Conservation (phyloP, 2,888 invertebrate species). For the Petrophora chlorosata region DNA sequence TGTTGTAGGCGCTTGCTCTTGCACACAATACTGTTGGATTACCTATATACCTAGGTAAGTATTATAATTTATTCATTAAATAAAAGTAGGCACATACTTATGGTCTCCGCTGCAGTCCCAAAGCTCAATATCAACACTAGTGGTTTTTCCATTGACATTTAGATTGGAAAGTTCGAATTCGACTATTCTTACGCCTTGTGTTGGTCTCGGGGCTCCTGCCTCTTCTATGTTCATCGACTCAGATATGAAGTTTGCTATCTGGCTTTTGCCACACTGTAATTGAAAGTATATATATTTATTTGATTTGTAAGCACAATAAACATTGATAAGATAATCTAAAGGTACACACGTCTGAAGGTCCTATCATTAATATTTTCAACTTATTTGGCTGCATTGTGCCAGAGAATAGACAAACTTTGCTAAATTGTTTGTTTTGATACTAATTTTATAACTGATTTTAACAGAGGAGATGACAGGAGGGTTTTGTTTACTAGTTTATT, state of each 20-base stretch:
- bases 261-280: slow-evolving; percentile 88
- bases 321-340: background rate
- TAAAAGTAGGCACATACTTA: slow-evolving; percentile 77
- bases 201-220: slow-evolving; percentile 85
- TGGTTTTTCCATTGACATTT: slow-evolving; percentile 81
- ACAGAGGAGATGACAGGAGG: slow-evolving; percentile 10
- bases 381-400: slow-evolving; percentile 67
- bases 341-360: slow-evolving; percentile 78
- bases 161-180: slow-evolving; percentile 89
- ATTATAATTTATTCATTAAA: no score
- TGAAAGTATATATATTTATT: slow-evolving; percentile 17
- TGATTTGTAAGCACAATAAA: slow-evolving; percentile 7
- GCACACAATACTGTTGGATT: no score
- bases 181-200: slow-evolving; percentile 89
- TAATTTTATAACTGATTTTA: background rate
- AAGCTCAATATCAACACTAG: slow-evolving; percentile 88
- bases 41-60: no score
- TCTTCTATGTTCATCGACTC: slow-evolving; percentile 86
- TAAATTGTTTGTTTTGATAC: no score
- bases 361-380: slow-evolving; percentile 83
- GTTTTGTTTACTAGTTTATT: slow-evolving; percentile 21
- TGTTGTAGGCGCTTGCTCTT: no score
- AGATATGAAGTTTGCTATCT: slow-evolving; percentile 87
- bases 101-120: slow-evolving; percentile 92
- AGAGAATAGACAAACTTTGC: no score